Percentiles rank a stretch among this genome's conserved stretches.
Evolutionary conservation across 2,113 vertebrate genomes (phyloP).

Genomic region (Phyllopteryx taeniolatus): DNA sequence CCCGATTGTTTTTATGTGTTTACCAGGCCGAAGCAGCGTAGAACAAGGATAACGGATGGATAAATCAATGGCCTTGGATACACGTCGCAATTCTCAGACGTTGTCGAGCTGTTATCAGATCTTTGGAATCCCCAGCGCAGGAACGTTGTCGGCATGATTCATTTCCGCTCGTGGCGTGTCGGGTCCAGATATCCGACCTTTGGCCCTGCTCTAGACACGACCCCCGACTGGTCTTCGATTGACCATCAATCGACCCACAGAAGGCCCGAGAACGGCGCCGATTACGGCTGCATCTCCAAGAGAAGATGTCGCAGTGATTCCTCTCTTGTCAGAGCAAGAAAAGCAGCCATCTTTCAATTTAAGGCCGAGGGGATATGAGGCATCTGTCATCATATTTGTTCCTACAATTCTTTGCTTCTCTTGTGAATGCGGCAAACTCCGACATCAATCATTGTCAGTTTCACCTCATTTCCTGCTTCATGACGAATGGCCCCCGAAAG

Average conservation of each 20-base stretch:
- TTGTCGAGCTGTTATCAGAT: slow-evolving; percentile 21
- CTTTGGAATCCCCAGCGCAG: slow-evolving; percentile 20
- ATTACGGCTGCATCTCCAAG: neutral
- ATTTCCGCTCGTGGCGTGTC: slow-evolving; percentile 27
- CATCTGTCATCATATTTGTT: slow-evolving; percentile 50
- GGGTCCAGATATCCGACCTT: slow-evolving; percentile 60
- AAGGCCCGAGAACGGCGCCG: slow-evolving; percentile 27
- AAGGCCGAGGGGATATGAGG: slow-evolving; percentile 62
- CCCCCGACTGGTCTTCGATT: slow-evolving; percentile 72
- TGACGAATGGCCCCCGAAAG: slow-evolving; percentile 25
- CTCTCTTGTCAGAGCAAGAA: slow-evolving; percentile 77
- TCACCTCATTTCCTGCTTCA: slow-evolving; percentile 28
- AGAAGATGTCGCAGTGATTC: slow-evolving; percentile 80
- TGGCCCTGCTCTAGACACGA: slow-evolving; percentile 49
- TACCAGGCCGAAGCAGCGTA: neutral
- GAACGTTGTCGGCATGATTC: slow-evolving; percentile 42
- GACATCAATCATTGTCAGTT: slow-evolving; percentile 28
- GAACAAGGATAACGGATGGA: neutral
- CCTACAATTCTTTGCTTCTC: slow-evolving; percentile 32
- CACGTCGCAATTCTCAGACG: neutral
- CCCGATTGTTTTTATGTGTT: too few relatives aligned
- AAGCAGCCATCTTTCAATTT: slow-evolving; percentile 80
- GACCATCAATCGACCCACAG: slow-evolving; percentile 74
- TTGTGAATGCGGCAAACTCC: slow-evolving; percentile 26
- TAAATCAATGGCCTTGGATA: neutral